Conservation (phyloP, 2,113 vertebrate genomes). For the Gavialis gangeticus region DNA sequence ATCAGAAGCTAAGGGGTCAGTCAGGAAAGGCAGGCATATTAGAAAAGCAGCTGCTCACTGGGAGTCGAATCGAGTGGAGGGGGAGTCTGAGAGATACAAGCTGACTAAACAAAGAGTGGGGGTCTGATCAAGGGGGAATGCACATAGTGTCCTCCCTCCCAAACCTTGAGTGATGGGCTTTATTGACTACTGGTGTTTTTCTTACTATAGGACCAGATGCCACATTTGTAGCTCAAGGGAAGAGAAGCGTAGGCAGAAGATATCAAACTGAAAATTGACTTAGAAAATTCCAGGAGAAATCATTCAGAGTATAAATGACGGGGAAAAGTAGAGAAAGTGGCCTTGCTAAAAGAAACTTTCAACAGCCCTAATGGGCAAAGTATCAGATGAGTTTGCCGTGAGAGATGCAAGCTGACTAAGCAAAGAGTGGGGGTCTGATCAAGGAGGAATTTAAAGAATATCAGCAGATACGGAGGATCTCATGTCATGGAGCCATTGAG, state of each 20-base stretch:
- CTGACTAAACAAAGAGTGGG: too few relatives aligned
- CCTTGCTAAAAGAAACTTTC: not conserved
- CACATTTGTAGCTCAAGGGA: not conserved
- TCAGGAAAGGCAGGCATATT: not conserved
- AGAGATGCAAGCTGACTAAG: not conserved
- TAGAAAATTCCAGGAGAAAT: not conserved
- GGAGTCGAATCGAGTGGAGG: not conserved
- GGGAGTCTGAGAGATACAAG: too few relatives aligned
- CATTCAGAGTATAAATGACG: not conserved
- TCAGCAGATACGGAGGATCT: not conserved
- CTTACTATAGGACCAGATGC: constrained; percentile 19
- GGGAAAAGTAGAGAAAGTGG: not conserved
- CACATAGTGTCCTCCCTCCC: not conserved
- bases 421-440: too few relatives aligned
- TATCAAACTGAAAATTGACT: not conserved
- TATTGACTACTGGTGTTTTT: not conserved
- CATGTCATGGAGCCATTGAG: not conserved
- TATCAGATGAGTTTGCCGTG: not conserved
- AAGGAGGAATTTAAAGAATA: not conserved
- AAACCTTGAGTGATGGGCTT: not conserved
- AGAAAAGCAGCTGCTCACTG: not conserved
- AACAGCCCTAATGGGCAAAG: not conserved
- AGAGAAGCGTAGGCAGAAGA: not conserved
- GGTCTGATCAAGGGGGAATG: too few relatives aligned
- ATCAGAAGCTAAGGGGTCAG: not conserved